Conservation (phyloP, 1,140 invertebrate species). For the Meloidogyne exigua region DNA sequence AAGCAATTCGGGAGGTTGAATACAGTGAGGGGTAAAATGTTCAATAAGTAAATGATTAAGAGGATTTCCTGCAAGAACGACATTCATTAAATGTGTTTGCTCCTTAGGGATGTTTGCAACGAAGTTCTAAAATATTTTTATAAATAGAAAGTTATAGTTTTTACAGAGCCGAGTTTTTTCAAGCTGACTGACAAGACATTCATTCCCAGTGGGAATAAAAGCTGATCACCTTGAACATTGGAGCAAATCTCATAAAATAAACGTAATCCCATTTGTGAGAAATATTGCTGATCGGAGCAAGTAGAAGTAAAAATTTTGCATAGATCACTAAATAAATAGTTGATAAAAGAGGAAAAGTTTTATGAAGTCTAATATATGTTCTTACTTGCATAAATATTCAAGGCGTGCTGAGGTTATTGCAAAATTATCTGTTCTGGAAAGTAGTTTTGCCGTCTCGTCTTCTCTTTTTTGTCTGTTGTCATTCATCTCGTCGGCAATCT, state of each 20-base stretch:
- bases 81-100: slow-evolving; percentile 36
- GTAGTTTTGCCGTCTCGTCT: slow-evolving; percentile 32
- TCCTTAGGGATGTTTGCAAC: slow-evolving; percentile 31
- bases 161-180: slow-evolving; percentile 29
- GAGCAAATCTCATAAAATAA: slow-evolving; percentile 40
- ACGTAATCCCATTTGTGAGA: slow-evolving; percentile 26
- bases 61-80: slow-evolving; percentile 42
- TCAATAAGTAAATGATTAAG: slow-evolving; percentile 35
- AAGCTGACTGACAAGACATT: slow-evolving; percentile 33
- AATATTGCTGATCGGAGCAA: slow-evolving; percentile 8
- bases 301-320: background rate
- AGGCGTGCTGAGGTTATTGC: slow-evolving; percentile 40
- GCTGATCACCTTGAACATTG: slow-evolving; percentile 22
- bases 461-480: slow-evolving; percentile 45
- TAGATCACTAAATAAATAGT: slow-evolving; percentile 5
- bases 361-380: background rate
- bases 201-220: slow-evolving; percentile 38
- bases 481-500: slow-evolving; percentile 41
- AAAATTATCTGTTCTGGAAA: slow-evolving; percentile 23
- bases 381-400: slow-evolving; percentile 43
- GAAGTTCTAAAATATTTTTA: slow-evolving; percentile 29
- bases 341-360: no score
- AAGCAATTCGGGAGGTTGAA: slow-evolving; percentile 27
- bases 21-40: slow-evolving; percentile 46
- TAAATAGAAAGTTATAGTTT: background rate